Evolutionary conservation across 2,888 invertebrate species (phyloP), one percentile per base, ranked within the genome.

Genomic region (Papilio elwesi): DNA sequence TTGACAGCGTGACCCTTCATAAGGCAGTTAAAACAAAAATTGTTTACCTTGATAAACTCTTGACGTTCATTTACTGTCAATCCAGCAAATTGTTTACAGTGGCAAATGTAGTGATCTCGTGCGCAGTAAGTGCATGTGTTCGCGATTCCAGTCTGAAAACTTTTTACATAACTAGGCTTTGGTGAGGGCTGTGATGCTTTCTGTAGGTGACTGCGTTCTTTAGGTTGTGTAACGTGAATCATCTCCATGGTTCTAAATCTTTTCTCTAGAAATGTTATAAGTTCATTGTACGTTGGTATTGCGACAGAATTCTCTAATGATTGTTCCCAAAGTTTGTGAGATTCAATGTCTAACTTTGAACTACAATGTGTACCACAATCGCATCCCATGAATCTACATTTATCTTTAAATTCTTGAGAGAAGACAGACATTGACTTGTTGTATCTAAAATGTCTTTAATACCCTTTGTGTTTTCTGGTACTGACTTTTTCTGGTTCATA

Each of bases 361-460:
- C 73, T 0, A 76, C 5, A 26, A 78, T 64, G 43, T 76, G 71
- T 6, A 77, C 70, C 2, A 80, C 59, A 2, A 79, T 75, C 5
- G 75, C 49, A 72, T 80, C 74, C 79, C 77, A 79, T n/a, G n/a
- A n/a, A n/a, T n/a, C n/a, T n/a, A 0, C 73, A 57, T 8, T 62
- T 9, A 77, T 75, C 0, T 76, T 64, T 11, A 78, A 47, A 66
- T 76, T 78, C 67, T 62, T 74, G 16, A 74, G 68, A 16, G 75
- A 70, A 15, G 67, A 69, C 10, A 79, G 70, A 68, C 79, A 81
- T 71, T 81, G 71, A 6, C 55, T 76, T 6, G 81, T 78, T 0
- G 76, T 80, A 74, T 81, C 80, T 38, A 82, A 38, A 9, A 82
- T 53, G 13, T 76, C 75, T 52, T 79, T 81, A 38, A 82, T 76